A percentile compares a stretch with the other conserved stretches of the same genome.
Conservation (phyloP, 2,113 vertebrate genomes). For the Balaenoptera acutorostrata region DNA sequence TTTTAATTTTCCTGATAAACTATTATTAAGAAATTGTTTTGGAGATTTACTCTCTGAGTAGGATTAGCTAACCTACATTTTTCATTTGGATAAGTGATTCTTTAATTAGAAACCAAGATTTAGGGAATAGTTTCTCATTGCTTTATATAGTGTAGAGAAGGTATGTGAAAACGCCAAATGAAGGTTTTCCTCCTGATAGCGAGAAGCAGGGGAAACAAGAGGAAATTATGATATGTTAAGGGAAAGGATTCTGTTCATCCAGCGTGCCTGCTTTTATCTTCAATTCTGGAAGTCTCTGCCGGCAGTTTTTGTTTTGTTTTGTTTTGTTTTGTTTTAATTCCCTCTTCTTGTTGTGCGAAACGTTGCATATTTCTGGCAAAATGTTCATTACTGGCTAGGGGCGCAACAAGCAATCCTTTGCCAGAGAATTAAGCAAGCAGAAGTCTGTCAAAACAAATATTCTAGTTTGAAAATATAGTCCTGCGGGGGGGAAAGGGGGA, state of each 20-base stretch:
- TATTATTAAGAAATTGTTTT: conserved; percentile 75
- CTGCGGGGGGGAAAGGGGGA: background rate
- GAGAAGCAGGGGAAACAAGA: conserved; percentile 42
- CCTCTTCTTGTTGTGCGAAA: conserved; percentile 58
- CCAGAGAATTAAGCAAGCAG: conserved; percentile 73
- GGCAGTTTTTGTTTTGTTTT: background rate
- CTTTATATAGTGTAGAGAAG: conserved; percentile 34
- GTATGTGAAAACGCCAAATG: conserved; percentile 32
- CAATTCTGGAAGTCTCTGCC: conserved; percentile 47
- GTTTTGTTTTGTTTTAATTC: background rate
- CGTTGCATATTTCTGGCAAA: conserved; percentile 71
- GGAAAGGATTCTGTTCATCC: conserved; percentile 49
- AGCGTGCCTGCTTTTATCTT: conserved; percentile 45
- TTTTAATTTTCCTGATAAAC: conserved; percentile 71
- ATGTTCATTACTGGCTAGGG: conserved; percentile 66
- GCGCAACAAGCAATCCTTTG: conserved; percentile 45
- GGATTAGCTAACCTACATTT: conserved; percentile 64
- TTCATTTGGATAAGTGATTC: conserved; percentile 49
- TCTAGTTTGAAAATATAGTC: conserved; percentile 71
- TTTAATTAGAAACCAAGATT: conserved; percentile 58
- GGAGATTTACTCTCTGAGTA: conserved; percentile 67
- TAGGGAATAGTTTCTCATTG: conserved; percentile 25
- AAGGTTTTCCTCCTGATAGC: background rate
- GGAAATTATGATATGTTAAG: conserved; percentile 46
- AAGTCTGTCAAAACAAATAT: conserved; percentile 72